Conservation (phyloP, 2,113 vertebrate genomes). For the Raja brachyura region DNA sequence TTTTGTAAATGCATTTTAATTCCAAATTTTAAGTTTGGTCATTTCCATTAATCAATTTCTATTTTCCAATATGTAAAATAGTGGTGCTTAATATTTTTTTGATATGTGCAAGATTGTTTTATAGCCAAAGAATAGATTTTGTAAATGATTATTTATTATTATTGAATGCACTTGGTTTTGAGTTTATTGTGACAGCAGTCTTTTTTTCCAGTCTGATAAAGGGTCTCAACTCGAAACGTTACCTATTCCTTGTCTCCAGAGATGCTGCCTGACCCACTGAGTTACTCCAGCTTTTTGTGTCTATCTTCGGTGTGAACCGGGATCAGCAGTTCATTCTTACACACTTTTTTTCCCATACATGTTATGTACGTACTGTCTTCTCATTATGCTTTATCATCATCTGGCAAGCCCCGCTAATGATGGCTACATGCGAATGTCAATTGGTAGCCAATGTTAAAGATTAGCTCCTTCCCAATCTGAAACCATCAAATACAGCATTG, state of each 20-base stretch:
- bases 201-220: too few species aligned
- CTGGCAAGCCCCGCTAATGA: not conserved
- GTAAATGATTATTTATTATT: not conserved
- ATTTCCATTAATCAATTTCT: not conserved
- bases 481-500: not conserved
- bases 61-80: not conserved
- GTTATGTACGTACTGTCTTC: not conserved
- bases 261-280: too few species aligned
- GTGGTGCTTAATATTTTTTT: not conserved
- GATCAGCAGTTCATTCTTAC: too few species aligned
- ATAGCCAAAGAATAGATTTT: slow-evolving; percentile 10
- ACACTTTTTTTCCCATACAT: too few species aligned
- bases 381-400: slow-evolving; percentile 20
- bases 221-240: too few species aligned
- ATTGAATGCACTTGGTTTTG: not conserved
- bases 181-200: slow-evolving; percentile 15
- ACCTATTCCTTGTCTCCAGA: too few species aligned
- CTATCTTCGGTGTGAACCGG: too few species aligned
- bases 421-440: not conserved
- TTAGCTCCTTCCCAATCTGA: not conserved
- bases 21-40: not conserved
- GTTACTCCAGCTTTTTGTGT: too few species aligned
- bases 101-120: not conserved
- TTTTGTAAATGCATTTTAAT: not conserved
- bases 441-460: slow-evolving; percentile 16